Conservation (phyloP, 2,888 invertebrate genomes). For the Orchesellides sinensis region DNA sequence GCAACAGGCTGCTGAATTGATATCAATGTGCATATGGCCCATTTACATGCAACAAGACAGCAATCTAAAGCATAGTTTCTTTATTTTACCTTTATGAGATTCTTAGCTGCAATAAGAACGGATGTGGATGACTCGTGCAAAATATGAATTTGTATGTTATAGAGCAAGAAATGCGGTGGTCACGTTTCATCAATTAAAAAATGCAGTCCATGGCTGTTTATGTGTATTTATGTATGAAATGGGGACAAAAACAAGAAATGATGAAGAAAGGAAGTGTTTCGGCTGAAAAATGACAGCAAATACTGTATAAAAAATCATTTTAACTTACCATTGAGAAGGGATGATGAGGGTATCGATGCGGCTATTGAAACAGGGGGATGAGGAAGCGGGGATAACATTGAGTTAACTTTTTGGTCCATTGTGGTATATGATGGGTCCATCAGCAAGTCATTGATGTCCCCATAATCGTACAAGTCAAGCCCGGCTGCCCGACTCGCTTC, state of each 20-base stretch:
- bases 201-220: slow-evolving; percentile 28
- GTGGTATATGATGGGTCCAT: slow-evolving; percentile 80
- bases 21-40: neutral
- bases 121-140: slow-evolving; percentile 55
- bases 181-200: slow-evolving; percentile 59
- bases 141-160: slow-evolving; percentile 10
- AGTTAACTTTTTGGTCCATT: slow-evolving; percentile 77
- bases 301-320: slow-evolving; percentile 2
- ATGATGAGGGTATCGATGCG: slow-evolving; percentile 61
- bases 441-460: slow-evolving; percentile 84
- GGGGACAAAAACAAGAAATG: slow-evolving; percentile 24
- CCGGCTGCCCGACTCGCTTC: slow-evolving; percentile 83
- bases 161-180: slow-evolving; percentile 29
- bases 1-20: slow-evolving; percentile 34
- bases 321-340: slow-evolving; percentile 60
- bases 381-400: slow-evolving; percentile 76
- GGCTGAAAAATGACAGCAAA: neutral
- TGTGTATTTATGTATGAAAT: slow-evolving; percentile 17
- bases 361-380: slow-evolving; percentile 55
- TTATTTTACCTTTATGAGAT: neutral
- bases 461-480: slow-evolving; percentile 85
- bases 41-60: neutral
- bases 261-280: neutral
- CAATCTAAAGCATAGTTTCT: too few species aligned
- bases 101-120: slow-evolving; percentile 19